Percentiles rank a stretch among this genome's conserved stretches.
These are phyloP conservation scores for Edolisoma coerulescens DNA, from an alignment of 2,113 vertebrate genomes.

Conservation along the genomic window DNA sequence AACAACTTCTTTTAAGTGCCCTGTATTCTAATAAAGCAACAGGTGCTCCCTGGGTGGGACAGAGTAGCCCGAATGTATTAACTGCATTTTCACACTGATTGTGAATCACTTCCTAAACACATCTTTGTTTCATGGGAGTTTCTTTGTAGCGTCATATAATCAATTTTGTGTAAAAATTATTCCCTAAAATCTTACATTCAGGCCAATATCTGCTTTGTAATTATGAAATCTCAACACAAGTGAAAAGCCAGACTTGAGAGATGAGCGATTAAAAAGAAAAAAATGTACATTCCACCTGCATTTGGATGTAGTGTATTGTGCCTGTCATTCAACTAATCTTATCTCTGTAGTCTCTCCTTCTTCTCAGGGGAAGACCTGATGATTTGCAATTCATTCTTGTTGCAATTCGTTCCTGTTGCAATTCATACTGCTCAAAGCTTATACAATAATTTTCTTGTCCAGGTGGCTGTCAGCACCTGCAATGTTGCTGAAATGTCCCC, in stretches of 20 bases:
- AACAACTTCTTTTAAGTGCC: not conserved
- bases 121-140: not conserved
- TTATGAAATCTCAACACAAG: not conserved
- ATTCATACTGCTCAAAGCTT: not conserved
- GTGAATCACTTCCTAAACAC: not conserved
- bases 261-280: not conserved
- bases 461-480: not conserved
- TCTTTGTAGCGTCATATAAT: not conserved
- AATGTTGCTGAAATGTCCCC: not conserved
- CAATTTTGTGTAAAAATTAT: not conserved
- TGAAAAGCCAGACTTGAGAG: not conserved
- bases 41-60: not conserved
- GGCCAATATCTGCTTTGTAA: not conserved
- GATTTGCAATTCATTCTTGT: conserved; percentile 35
- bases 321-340: not conserved
- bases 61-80: not conserved
- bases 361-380: not conserved
- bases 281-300: not conserved
- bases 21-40: not conserved
- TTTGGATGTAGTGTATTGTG: not conserved
- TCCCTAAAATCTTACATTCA: not conserved
- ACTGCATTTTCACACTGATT: not conserved
- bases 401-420: not conserved
- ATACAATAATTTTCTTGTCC: not conserved
- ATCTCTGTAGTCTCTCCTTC: not conserved